Percentiles rank a stretch among this genome's conserved stretches.
These are phyloP conservation scores for Chironomus tentans DNA, from an alignment of 2,888 invertebrate species.

Conservation along the genomic window DNA sequence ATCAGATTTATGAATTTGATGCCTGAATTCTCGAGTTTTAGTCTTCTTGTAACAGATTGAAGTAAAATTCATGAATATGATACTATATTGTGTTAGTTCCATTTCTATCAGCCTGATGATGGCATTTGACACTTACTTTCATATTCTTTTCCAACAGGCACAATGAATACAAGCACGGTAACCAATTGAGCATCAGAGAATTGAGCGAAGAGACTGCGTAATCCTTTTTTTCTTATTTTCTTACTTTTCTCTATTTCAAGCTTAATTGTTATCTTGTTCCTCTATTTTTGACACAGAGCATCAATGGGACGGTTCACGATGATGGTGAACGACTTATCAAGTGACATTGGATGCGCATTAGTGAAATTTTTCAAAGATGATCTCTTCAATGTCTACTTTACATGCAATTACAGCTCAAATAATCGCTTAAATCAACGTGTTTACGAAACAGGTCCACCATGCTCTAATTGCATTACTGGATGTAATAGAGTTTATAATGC, in stretches of 20 bases:
- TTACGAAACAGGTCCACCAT: slow-evolving; percentile 7
- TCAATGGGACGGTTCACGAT: not conserved
- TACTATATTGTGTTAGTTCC: too few relatives aligned
- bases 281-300: too few relatives aligned
- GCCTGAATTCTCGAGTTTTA: too few relatives aligned
- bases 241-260: not conserved
- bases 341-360: slow-evolving; percentile 10
- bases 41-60: too few relatives aligned
- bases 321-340: not conserved
- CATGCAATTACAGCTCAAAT: slow-evolving; percentile 10
- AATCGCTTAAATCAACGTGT: not conserved
- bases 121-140: too few relatives aligned
- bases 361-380: slow-evolving; percentile 5
- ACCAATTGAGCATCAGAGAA: not conserved
- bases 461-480: not conserved
- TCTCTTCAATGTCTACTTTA: slow-evolving; percentile 5
- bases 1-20: not conserved
- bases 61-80: not conserved
- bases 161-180: slow-evolving; percentile 5
- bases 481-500: not conserved
- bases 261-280: not conserved
- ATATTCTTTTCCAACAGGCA: not conserved
- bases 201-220: slow-evolving; percentile 5
- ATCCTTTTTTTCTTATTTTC: too few relatives aligned
- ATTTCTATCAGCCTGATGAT: too few relatives aligned